These are phyloP conservation scores for Esox lucius DNA, from an alignment of 2,797 vertebrate genomes.

Conservation along the genomic window DNA sequence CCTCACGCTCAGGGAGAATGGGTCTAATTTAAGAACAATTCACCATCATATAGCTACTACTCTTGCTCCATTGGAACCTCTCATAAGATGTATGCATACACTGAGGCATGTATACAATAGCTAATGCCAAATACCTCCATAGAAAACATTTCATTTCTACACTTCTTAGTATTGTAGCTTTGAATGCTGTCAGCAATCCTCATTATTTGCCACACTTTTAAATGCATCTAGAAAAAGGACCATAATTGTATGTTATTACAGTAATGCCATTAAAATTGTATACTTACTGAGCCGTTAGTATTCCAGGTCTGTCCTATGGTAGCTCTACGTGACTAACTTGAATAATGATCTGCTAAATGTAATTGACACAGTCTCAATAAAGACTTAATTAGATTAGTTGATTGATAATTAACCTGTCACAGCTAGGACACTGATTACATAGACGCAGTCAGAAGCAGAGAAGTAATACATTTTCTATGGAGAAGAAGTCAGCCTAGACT, in stretches of 20 bases:
- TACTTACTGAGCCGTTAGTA: neutral
- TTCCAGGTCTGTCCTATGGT: neutral
- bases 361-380: conserved; percentile 35
- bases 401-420: conserved; percentile 45
- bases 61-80: conserved; percentile 21
- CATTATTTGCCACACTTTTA: too few species aligned
- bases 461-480: neutral
- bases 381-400: conserved; percentile 21
- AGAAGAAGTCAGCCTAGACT: neutral
- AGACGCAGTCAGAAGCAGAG: neutral
- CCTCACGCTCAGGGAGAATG: conserved; percentile 63
- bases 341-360: conserved; percentile 31
- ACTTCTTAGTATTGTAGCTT: neutral
- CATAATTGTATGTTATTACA: neutral
- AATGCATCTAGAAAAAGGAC: neutral
- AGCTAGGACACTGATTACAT: neutral
- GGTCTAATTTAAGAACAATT: conserved; percentile 66
- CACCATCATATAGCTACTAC: conserved; percentile 51
- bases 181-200: neutral
- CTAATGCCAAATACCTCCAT: neutral
- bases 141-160: neutral
- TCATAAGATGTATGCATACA: too few species aligned
- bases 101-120: neutral
- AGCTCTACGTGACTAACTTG: neutral
- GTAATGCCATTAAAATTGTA: neutral